Evolutionary conservation across 2,888 invertebrate species (phyloP), one percentile per base, ranked within the genome.

Genomic region (Temnothorax ravouxi): DNA sequence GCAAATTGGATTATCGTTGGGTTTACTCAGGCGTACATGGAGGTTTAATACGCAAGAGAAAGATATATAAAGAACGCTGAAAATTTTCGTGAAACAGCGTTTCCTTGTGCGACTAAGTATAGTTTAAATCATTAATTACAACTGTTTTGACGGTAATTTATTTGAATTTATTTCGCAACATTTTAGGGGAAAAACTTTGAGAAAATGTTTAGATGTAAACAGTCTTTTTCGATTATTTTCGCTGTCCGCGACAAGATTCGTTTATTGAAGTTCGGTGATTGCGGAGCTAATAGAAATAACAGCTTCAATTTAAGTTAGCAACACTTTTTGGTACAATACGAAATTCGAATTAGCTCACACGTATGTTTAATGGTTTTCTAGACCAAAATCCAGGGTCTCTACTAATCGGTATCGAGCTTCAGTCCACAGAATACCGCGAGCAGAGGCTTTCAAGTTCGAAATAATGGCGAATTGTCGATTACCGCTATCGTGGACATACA

Each of bases 401-500:
- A 1, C 71, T 72, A 81, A 69, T 69, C n/a, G 61, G 11, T 38
- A 62, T 50, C 62, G 50, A 76, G 50, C 75, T 21, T 50, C 62
- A 50, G 25, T 9, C 11, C 52, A 64, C 64, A 64, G 38, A 64
- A 15, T 50, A 38, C 29, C 29, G 54, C 56, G 13, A 41, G 21
- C 61, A 34, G 29, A 61, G 61, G 76, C 76, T 52, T 76, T 76
- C 76, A 52, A 18, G 18, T 76, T 21, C 38, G 64, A 64, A 76
- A 76, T 50, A 76, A 76, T 76, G 52, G 62, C 64, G 76, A 64
- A 76, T 76, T 52, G 76, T 64, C 76, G 52, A 76, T 76, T 76
- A 76, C 52, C 76, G 25, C 52, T 76, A 76, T 64, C 76, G 18
- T 18, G 64, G 50, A 41, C 25, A n/a, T 38, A 3, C 75, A 76